phyloP scores from a whole-genome alignment of 2,888 invertebrate genomes.

The Dynastes maya region DNA sequence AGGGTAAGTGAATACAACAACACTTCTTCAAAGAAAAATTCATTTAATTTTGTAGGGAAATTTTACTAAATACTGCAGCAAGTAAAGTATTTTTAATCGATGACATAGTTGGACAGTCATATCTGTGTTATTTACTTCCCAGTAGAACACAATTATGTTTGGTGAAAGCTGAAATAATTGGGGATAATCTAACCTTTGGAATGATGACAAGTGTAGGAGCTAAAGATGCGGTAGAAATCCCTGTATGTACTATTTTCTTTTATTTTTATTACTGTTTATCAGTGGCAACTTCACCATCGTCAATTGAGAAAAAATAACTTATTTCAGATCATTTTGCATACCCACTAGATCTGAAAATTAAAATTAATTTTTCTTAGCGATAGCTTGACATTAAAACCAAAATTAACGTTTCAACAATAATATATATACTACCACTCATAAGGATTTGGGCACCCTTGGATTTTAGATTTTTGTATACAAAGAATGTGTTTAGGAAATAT shows the following conservation, averaged over 20 bases:
- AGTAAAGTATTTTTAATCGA: conserved; percentile 86
- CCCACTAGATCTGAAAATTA: too few relatives aligned
- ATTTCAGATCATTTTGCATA: too few relatives aligned
- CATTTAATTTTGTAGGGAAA: conserved; percentile 67
- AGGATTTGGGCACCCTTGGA: too few relatives aligned
- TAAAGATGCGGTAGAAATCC: conserved; percentile 87
- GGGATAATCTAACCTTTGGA: conserved; percentile 83
- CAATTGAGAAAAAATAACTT: too few relatives aligned
- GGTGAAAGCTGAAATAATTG: conserved; percentile 79
- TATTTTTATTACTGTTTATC: conserved; percentile 48
- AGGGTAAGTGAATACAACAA: neutral
- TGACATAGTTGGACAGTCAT: conserved; percentile 90
- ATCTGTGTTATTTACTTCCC: conserved; percentile 84
- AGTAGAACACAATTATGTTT: conserved; percentile 79
- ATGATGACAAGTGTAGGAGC: conserved; percentile 81
- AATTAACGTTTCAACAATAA: too few relatives aligned
- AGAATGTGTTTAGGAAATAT: too few relatives aligned
- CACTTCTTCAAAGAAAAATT: neutral
- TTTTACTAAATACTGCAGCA: conserved; percentile 72
- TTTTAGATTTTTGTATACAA: too few relatives aligned
- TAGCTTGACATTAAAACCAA: too few relatives aligned
- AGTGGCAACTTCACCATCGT: neutral
- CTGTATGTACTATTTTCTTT: conserved; percentile 71
- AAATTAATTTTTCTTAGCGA: too few relatives aligned
- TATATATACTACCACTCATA: too few relatives aligned